Base-by-base conservation (phyloP, 2,113 vertebrate species). In the Copsychus sechellarum region DNA sequence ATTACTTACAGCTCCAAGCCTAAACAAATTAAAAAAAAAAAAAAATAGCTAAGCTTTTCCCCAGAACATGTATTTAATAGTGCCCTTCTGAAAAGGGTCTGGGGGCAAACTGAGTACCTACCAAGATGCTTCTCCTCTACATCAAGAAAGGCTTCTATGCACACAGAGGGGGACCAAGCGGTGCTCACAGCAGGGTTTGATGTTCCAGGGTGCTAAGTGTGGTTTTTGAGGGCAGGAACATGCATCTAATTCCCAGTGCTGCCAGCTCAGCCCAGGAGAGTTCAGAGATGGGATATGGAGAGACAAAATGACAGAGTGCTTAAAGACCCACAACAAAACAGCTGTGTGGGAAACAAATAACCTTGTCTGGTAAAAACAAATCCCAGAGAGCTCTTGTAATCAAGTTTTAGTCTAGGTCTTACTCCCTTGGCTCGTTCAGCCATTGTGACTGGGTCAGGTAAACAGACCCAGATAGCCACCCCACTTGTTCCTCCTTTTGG, bases 271-370 rank as follows among this genome's bases (percentile, higher is more conserved):
- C 21, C 51, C 24, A 28, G 34, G 17, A 48, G 36, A 1, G 2
- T n/a, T 76, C 42, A 53, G 51, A 66, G n/a, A 16, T 0, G 3
- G 9, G 5, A 3, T 43, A 43, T 0, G 1, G 34, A 56, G 36
- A 83, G 19, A 62, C 8, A 48, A 54, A 78, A 15, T 0, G 0
- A 65, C 19, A 81, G 26, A 87, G 60, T 4, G 6, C 15, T 24
- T 67, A n/a, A 79, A 81, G 61, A 62, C 1, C 7, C 38, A 38
- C 33, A 71, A 21, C 0, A 4, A 42, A 91, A 64, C 9, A 81
- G 43, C 20, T 77, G 20, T 73, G 34, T 86, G 40, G 29, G 14
- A 86, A 86, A 71, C 14, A 83, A 90, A 67, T 9, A 73, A 58
- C 12, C 12, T 86, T 84, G 40, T 48, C n/a, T 60, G 50, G 29